Base-by-base conservation (phyloP, 2,797 vertebrate genomes). In the Echiichthys vipera region DNA sequence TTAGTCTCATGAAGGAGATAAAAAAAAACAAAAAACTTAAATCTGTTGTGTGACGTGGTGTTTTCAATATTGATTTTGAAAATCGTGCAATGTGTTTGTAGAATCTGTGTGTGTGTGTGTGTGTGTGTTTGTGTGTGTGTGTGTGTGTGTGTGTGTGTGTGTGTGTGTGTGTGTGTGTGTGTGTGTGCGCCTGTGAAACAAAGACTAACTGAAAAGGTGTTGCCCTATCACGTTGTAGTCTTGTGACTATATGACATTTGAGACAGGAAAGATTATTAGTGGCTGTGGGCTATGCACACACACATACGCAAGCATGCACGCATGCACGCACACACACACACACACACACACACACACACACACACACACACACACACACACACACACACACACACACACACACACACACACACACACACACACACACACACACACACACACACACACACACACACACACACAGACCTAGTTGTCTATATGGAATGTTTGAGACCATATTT, bases 161-260 rank as follows among this genome's bases (percentile, higher is more conserved):
- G 22, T 7, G 20, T 7, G 39, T 24, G 46, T 24, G n/a, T 50
- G 53, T 42, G 50, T 11, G 22, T 3, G 15, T 43, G 47, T 10
- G 12, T 6, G 22, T 5, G 15, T 39, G 47, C 3, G 10, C 2
- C 39, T 32, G 29, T 27, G 53, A 67, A 62, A 77, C 42, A 22
- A 65, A 53, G 56, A 66, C 25, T 6, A 61, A 78, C 54, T 37
- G 34, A 83, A n/a, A n/a, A 77, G 77, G 75, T 73, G 70, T 59
- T 85, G 72, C 58, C 78, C 84, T 90, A 84, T 91, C 81, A 90
- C 81, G 84, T 64, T 77, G 80, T 53, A 24, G 50, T 73, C 77
- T 29, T 4, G 25, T 65, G 80, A 86, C 74, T 63, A 46, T 64
- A 46, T 87, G 90, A 85, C 89, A 88, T 90, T 89, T 90, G 56